Evolutionary conservation across 1,140 invertebrate species (phyloP), one percentile per base, ranked within the genome.

Genomic region (Rhizoglyphus robini): DNA sequence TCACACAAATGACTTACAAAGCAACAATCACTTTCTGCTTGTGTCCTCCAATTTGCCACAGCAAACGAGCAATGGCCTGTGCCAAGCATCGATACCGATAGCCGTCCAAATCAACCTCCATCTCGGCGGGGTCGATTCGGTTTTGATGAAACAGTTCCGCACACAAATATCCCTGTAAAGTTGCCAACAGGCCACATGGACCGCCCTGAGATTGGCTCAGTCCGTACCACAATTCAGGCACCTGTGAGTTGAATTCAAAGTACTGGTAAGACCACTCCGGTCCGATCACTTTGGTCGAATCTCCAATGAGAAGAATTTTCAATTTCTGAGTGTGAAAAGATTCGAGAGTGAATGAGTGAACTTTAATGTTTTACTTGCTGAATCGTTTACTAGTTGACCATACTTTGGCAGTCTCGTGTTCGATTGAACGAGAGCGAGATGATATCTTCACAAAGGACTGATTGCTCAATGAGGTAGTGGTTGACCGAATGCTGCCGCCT

Each of bases 41-140:
- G 13, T 63, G 15, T 25, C 61, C 48, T 18, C 32, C 32, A 46
- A 63, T 63, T 47, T 63, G 34, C 61, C 61, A 63, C 1, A 63
- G 41, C 15, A 63, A 29, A 49, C 23, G 41, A 15, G 23, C 34
- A 46, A 63, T 63, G 1, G 61, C 61, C 18, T 49, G 15, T 3
- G 13, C 27, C n/a, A 63, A 29, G 47, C 61, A 63, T 29, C 23
- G 15, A 2, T 60, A 29, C 4, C 61, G 15, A 47, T 63, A 63
- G 8, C 8, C 4, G 5, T 57, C 4, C 25, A 62, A 62, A 63
- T 63, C n/a, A 2, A 18, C 18, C 1, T 60, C 2, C 2, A 46
- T 63, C 32, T 63, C 2, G n/a, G 18, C 32, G 23, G 18, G 4
- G 15, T 63, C 31, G 1, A 18, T 27, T 11, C 23, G 20, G 25